Evolutionary conservation across 2,113 vertebrate genomes (phyloP).

Genomic region (Neogale vison): DNA sequence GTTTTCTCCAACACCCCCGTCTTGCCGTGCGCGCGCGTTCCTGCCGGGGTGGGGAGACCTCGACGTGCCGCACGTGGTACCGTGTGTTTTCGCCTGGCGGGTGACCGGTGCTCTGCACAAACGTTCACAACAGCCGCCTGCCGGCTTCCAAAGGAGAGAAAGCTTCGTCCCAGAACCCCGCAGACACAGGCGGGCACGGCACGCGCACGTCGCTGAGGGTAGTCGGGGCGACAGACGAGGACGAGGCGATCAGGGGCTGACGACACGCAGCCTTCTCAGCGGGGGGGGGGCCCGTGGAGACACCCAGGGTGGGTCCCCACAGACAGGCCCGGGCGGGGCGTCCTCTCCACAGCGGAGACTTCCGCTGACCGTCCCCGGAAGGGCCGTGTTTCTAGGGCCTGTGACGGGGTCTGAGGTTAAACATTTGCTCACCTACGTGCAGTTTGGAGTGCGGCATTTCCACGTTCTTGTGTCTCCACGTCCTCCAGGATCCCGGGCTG

Average conservation of each 20-base stretch:
- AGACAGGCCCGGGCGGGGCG: neutral
- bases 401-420: neutral
- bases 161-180: too few species aligned
- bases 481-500: neutral
- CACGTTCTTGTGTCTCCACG: rapidly evolving
- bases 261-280: too few species aligned
- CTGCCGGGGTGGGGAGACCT: neutral
- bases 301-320: too few species aligned
- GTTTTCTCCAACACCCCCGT: rapidly evolving
- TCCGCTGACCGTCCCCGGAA: neutral
- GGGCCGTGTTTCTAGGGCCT: neutral
- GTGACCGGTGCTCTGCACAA: neutral
- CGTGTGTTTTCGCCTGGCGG: rapidly evolving
- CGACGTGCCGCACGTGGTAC: rapidly evolving
- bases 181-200: too few species aligned
- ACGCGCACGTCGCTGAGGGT: rapidly evolving
- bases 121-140: too few species aligned
- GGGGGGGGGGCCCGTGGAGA: too few species aligned
- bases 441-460: neutral
- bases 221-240: too few species aligned
- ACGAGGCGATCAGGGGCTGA: too few species aligned
- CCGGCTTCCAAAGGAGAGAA: too few species aligned
- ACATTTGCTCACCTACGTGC: neutral
- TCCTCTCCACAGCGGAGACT: neutral
- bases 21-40: rapidly evolving